A percentile compares a stretch with the other conserved stretches of the same genome.
phyloP scores from a whole-genome alignment of 2,888 invertebrate species.

The Tiphia femorata region DNA sequence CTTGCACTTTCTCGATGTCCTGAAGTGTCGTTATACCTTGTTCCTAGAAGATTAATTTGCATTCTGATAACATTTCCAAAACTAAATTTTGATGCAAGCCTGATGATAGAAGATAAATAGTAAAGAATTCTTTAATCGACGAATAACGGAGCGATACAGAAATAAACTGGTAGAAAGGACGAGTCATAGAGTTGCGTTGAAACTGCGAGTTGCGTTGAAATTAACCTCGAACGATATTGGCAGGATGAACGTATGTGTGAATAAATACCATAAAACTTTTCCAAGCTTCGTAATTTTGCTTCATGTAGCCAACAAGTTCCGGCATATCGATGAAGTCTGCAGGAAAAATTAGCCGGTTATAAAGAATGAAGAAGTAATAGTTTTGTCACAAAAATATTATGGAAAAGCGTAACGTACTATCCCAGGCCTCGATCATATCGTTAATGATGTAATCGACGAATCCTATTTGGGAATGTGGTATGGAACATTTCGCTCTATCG shows the following conservation, averaged over 20 bases:
- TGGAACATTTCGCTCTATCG: constrained; percentile 93
- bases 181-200: background rate
- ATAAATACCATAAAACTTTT: too few species aligned
- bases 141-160: too few species aligned
- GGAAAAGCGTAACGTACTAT: constrained; percentile 75
- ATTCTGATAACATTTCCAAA: too few species aligned
- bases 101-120: too few species aligned
- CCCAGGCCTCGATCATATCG: constrained; percentile 98
- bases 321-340: constrained; percentile 94
- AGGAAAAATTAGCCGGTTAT: constrained; percentile 28
- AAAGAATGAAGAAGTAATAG: background rate
- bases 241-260: too few species aligned
- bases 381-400: background rate
- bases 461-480: constrained; percentile 97
- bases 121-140: too few species aligned
- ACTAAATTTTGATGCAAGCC: too few species aligned
- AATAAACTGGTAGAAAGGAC: too few species aligned
- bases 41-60: constrained; percentile 68
- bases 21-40: constrained; percentile 80
- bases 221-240: background rate
- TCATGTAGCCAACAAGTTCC: constrained; percentile 86
- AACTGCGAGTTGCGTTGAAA: too few species aligned
- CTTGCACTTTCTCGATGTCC: constrained; percentile 74
- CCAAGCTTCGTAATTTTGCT: constrained; percentile 92
- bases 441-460: constrained; percentile 98